Evolutionary conservation across 1,140 invertebrate genomes (phyloP).

Genomic region (Pachypsylla venusta): DNA sequence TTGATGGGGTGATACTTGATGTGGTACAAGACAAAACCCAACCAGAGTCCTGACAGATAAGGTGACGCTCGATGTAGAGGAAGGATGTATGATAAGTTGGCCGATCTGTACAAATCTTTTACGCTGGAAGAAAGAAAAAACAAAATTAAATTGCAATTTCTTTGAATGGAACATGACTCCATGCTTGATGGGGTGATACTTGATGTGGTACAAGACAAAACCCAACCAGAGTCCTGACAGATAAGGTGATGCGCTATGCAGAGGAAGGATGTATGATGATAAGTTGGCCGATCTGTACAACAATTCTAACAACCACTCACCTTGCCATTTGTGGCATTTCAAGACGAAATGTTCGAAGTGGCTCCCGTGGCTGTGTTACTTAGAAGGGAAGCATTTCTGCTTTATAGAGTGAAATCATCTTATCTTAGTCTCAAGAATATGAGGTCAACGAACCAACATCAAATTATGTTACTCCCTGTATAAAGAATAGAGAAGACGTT

Average conservation of each 20-base stretch:
- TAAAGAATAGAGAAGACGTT: no score
- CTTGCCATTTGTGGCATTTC: no score
- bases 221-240: slow-evolving; percentile 44
- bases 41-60: slow-evolving; percentile 43
- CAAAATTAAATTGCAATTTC: no score
- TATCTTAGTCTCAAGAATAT: no score
- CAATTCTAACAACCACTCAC: no score
- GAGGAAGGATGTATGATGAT: slow-evolving; percentile 39
- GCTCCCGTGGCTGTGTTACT: no score
- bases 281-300: slow-evolving; percentile 47
- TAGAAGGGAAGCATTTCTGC: no score
- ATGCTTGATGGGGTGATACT: not conserved
- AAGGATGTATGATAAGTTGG: slow-evolving; percentile 42
- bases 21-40: slow-evolving; percentile 38
- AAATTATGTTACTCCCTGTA: no score
- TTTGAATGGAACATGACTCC: no score
- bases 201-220: slow-evolving; percentile 32
- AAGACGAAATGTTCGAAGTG: no score
- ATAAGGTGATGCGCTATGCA: slow-evolving; percentile 47
- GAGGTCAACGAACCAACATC: no score
- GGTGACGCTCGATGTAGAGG: slow-evolving; percentile 44
- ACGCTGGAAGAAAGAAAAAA: slow-evolving; percentile 36
- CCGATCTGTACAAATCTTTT: slow-evolving; percentile 47
- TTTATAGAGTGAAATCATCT: no score
- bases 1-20: not conserved